phyloP scores from a whole-genome alignment of 2,888 invertebrate species.

The Nemurella pictetii region DNA sequence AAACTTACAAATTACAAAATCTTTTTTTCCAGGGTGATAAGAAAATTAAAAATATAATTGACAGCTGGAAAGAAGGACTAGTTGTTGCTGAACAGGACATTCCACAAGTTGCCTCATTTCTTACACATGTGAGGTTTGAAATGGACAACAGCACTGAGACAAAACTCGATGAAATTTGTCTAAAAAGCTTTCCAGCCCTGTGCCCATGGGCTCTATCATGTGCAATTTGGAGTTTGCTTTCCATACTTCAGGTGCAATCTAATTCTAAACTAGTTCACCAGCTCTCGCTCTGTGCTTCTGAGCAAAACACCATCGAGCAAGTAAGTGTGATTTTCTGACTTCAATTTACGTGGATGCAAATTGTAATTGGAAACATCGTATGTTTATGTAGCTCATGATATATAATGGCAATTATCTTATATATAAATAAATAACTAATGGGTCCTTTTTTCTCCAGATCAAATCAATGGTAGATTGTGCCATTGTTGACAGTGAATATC shows the following conservation, averaged over 20 bases:
- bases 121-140: conserved; percentile 3
- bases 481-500: conserved; percentile 33
- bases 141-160: not conserved
- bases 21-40: conserved; percentile 10
- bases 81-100: conserved; percentile 1
- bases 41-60: not conserved
- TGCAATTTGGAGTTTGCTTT: conserved; percentile 37
- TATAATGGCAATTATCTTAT: too few relatives aligned
- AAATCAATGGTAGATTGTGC: conserved; percentile 31
- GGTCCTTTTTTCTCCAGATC: conserved; percentile 1
- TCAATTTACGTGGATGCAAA: too few relatives aligned
- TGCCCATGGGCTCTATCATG: conserved; percentile 41
- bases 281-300: not conserved
- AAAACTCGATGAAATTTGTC: not conserved
- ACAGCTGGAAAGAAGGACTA: conserved; percentile 27
- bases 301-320: not conserved
- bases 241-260: conserved; percentile 10
- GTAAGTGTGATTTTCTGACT: not conserved
- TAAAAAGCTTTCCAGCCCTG: conserved; percentile 36
- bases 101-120: conserved; percentile 28
- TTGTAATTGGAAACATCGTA: too few relatives aligned
- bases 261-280: not conserved
- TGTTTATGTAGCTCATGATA: too few relatives aligned
- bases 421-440: too few relatives aligned
- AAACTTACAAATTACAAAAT: too few relatives aligned